Conservation (phyloP, 2,888 invertebrate genomes). For the Beris chalybata region DNA sequence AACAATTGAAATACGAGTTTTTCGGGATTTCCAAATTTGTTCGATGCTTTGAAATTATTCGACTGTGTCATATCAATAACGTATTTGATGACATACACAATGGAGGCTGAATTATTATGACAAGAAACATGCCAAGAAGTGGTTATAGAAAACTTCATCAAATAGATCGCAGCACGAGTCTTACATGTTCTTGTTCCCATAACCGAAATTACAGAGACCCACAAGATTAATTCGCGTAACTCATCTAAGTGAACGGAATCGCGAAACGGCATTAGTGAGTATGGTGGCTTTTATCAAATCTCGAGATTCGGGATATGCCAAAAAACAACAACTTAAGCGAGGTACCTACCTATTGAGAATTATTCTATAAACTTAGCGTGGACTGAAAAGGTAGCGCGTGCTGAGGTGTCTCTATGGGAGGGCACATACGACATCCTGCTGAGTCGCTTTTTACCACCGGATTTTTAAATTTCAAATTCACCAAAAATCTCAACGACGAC, state of each 20-base stretch:
- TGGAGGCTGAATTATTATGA: conserved; percentile 18
- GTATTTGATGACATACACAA: too few species aligned
- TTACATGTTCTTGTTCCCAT: not conserved
- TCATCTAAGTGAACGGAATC: conserved; percentile 3
- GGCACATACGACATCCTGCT: conserved; percentile 49
- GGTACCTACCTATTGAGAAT: too few species aligned
- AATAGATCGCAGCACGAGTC: conserved; percentile 13
- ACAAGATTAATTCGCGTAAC: not conserved
- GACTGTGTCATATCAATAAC: too few species aligned
- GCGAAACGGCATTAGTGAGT: conserved; percentile 15
- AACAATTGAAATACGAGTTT: too few species aligned
- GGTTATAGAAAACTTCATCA: conserved; percentile 21
- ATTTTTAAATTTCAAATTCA: conserved; percentile 1
- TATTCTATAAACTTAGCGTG: too few species aligned
- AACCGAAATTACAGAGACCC: not conserved
- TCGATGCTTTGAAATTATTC: too few species aligned
- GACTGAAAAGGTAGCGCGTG: conserved; percentile 46
- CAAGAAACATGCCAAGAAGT: conserved; percentile 22
- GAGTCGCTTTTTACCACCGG: conserved; percentile 39
- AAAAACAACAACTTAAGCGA: not conserved
- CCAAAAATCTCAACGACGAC: conserved; percentile 2
- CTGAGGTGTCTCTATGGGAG: conserved; percentile 55
- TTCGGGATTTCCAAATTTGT: too few species aligned
- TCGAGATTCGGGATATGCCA: too few species aligned
- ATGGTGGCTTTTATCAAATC: too few species aligned